Base-by-base conservation (phyloP, 2,888 invertebrate species). In the Leptinotarsa rubiginosa region DNA sequence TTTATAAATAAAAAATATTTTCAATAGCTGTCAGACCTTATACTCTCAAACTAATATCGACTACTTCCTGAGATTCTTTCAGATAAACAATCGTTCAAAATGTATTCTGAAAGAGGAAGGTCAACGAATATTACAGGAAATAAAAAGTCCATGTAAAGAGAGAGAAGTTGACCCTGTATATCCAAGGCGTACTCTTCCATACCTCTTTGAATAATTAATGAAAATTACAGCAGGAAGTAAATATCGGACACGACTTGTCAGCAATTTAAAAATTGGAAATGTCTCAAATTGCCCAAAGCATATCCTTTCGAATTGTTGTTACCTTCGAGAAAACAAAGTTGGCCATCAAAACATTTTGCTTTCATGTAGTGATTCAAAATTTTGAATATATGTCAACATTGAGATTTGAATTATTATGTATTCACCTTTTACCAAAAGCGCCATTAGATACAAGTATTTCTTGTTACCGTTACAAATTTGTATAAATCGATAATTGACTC, bases 111-210 rank as follows among this genome's bases (percentile, higher is more conserved):
- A 56, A 47, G 56, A 56, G 56, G 56, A 69, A 69, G 69, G 69
- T 69, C 59, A 69, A 69, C 56, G 25, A 54, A 18, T 68, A n/a
- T 25, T 47, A 20, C 47, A 56, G 69, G 69, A 69, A 69, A 41
- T 69, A 56, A 69, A 69, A 69, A 69, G 59, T 56, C 54, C 13
- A 41, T 41, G 41, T 41, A 10, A n/a, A 3, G n/a, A 41, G 56
- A 41, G 18, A 54, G 68, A 69, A 16, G 69, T 69, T 69, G 69
- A 56, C 69, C 69, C 54, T 62, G 62, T 62, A 41, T 62, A 31
- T 62, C 31, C 62, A 62, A 62, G 62, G 62, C 62, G 31, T 25
- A 62, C 16, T 4, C 16, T 62, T 16, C 62, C 18, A 62, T 31
- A 5, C 62, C 25, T 62, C 62, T 62, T 62, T 62, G 62, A 62